phyloP scores from a whole-genome alignment of 2,888 invertebrate genomes.

The Oligia latruncula region DNA sequence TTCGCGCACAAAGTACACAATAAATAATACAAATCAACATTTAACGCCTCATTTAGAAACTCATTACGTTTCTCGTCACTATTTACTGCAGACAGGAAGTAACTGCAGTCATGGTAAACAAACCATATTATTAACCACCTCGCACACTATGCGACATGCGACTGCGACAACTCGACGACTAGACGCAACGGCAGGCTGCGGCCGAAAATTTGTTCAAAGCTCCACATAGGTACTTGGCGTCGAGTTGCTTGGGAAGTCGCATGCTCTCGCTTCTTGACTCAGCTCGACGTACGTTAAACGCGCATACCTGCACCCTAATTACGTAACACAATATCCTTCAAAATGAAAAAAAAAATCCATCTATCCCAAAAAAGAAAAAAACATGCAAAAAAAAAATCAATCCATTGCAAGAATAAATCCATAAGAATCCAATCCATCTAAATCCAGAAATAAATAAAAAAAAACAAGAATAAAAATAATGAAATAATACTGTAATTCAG shows the following conservation, averaged over 20 bases:
- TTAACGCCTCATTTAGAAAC: slow-evolving; percentile 35
- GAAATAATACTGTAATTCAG: too few relatives aligned
- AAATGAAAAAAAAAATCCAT: too few relatives aligned
- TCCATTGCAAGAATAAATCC: too few relatives aligned
- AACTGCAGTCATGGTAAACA: slow-evolving; percentile 12
- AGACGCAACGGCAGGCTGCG: background rate
- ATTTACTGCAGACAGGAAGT: slow-evolving; percentile 39
- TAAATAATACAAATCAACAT: slow-evolving; percentile 16
- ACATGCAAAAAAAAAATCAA: too few relatives aligned
- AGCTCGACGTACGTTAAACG: background rate
- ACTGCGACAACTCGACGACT: background rate
- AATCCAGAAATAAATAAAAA: too few relatives aligned
- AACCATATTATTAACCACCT: slow-evolving; percentile 5
- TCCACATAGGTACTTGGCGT: too few relatives aligned
- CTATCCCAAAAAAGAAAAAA: too few relatives aligned
- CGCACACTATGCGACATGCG: background rate
- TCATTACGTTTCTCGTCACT: slow-evolving; percentile 20
- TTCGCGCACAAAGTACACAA: background rate
- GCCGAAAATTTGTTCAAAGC: background rate
- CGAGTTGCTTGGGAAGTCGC: background rate
- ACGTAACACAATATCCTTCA: too few relatives aligned
- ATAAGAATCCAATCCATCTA: too few relatives aligned
- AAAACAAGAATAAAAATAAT: too few relatives aligned
- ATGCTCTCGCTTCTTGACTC: too few relatives aligned
- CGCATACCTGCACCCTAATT: background rate